Evolutionary conservation across 2,797 vertebrate genomes (phyloP), one percentile per base, ranked within the genome.

Genomic region (Amblyopsis hoosieri): DNA sequence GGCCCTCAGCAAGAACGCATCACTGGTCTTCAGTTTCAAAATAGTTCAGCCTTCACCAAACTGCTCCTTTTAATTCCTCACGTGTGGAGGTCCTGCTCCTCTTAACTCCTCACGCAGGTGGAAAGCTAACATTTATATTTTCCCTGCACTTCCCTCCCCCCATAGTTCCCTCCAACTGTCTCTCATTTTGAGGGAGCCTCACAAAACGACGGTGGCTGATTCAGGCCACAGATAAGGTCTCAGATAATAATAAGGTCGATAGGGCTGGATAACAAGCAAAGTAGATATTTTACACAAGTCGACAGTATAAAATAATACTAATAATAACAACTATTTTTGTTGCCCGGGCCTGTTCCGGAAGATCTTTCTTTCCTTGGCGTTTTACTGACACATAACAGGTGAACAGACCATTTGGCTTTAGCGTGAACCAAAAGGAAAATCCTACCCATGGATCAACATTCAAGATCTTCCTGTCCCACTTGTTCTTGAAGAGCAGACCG

Each of bases 381-480:
- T 29, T 29, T 29, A 29, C 23, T 4, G 23, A 29, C 1, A 11
- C 48, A 29, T 4, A 77, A 78, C 84, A 80, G 78, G 72, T 71
- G 77, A 80, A 7, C 54, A 1, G 47, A 64, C 12, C 55, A 9
- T 59, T 61, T 58, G 46, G 12, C 31, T 23, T 29, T 12, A 64
- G 19, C 55, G 31, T 66, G 71, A 65, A 71, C 51, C 62, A 33
- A 45, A 67, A 57, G 60, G 6, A 45, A n/a, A 61, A 42, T 57
- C 88, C 81, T 93, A 96, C 95, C 93, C 87, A 83, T 49, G 94
- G 94, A 78, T 95, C 94, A 66, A 96, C 92, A 1, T 92, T 93
- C 71, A 96, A 85, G 66, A 92, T 86, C 90, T 94, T 95, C 64
- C 87, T 83, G 75, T 95, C 92, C 57, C 67, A 90, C 85, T 90